Conservation (phyloP, 2,888 invertebrate genomes). For the Oxycera nigricornis region DNA sequence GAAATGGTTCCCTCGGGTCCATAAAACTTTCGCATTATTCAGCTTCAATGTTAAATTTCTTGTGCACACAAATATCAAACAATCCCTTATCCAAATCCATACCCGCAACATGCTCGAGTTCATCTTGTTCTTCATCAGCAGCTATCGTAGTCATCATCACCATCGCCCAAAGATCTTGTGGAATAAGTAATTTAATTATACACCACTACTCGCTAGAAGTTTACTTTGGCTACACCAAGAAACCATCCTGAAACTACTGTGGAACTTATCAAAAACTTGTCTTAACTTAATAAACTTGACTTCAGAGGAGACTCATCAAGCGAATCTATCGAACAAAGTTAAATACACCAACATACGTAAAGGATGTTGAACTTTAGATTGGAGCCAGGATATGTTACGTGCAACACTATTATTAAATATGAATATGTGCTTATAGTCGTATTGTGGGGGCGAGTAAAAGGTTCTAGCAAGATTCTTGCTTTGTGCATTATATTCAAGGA, state of each 20-base stretch:
- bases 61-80: not conserved
- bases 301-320: conserved; percentile 22
- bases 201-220: conserved; percentile 19
- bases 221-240: conserved; percentile 24
- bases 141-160: not conserved
- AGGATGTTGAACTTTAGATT: not conserved
- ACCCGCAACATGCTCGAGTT: not conserved
- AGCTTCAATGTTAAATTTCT: conserved; percentile 1
- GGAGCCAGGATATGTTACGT: not conserved
- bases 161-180: not conserved
- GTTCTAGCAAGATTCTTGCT: not conserved
- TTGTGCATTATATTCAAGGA: not conserved
- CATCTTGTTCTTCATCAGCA: not conserved
- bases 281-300: conserved; percentile 37
- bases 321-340: not conserved
- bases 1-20: conserved; percentile 42
- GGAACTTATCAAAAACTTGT: conserved; percentile 38
- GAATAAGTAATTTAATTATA: conserved; percentile 35
- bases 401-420: not conserved
- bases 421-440: not conserved
- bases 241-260: conserved; percentile 23
- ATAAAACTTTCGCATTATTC: conserved; percentile 39
- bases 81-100: not conserved
- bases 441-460: too few relatives aligned
- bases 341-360: too few relatives aligned